These are phyloP conservation scores for Leptatherina wallacei DNA, from an alignment of 2,797 vertebrate species.

Conservation along the genomic window DNA sequence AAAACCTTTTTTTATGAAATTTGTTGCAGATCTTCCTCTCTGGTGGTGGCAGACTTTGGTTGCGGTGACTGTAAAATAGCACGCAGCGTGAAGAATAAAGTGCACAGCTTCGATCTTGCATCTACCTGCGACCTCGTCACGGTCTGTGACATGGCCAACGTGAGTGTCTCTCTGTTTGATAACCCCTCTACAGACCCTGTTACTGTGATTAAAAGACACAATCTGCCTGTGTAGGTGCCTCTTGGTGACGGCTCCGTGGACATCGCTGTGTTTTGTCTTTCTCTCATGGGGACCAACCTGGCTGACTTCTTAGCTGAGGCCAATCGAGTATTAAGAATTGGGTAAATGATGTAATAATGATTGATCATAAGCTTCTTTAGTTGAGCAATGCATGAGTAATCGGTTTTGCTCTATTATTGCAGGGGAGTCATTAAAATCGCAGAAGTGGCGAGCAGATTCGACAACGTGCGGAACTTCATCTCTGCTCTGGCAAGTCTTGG, in stretches of 20 bases:
- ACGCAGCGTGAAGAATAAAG: constrained; percentile 86
- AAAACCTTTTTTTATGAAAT: too few relatives aligned
- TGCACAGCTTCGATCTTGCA: constrained; percentile 93
- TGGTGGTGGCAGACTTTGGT: constrained; percentile 94
- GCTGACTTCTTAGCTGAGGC: constrained; percentile 91
- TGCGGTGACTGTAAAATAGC: constrained; percentile 94
- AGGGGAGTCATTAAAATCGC: constrained; percentile 93
- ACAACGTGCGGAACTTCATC: constrained; percentile 83
- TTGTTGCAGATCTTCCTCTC: constrained; percentile 83
- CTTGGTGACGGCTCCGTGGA: constrained; percentile 85
- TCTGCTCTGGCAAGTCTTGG: constrained; percentile 84
- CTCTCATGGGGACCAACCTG: constrained; percentile 96
- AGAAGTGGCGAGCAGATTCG: constrained; percentile 94
- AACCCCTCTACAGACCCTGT: accelerated
- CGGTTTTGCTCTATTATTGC: constrained; percentile 9
- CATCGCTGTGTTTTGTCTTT: constrained; percentile 93
- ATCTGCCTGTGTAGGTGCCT: constrained; percentile 85
- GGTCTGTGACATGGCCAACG: constrained; percentile 93
- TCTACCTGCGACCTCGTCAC: constrained; percentile 88
- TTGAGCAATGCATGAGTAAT: not conserved
- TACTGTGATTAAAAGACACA: not conserved
- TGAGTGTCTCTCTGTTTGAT: constrained; percentile 63
- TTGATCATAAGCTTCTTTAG: not conserved
- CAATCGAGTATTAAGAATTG: constrained; percentile 88
- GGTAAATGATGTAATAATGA: constrained; percentile 76